Conservation (phyloP, 2,113 vertebrate species). For the Struthidea cinerea region DNA sequence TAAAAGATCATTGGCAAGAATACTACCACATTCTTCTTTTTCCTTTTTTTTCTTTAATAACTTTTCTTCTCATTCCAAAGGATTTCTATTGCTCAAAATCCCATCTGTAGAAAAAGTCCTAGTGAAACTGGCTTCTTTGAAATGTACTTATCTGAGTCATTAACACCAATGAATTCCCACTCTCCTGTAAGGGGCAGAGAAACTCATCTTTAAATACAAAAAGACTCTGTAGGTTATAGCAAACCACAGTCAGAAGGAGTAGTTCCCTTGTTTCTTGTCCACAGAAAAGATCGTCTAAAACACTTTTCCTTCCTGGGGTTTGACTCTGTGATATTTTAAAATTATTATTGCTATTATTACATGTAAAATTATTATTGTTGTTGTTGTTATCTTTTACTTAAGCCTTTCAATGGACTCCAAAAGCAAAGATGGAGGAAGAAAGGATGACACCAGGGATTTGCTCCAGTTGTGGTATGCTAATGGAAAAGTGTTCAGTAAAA, state of each 20-base stretch:
- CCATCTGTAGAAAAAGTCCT: background rate
- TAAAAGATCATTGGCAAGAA: background rate
- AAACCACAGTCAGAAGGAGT: background rate
- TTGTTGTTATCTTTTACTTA: background rate
- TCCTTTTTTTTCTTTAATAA: background rate
- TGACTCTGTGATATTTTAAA: background rate
- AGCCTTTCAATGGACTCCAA: background rate
- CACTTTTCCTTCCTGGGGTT: background rate
- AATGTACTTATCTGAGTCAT: background rate
- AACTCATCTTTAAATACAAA: background rate
- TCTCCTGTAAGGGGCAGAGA: background rate
- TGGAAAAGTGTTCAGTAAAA: background rate
- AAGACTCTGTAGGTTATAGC: background rate
- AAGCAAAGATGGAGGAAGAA: background rate
- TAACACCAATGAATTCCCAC: background rate
- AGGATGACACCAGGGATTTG: background rate
- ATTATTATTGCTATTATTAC: background rate
- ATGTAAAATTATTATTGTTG: background rate
- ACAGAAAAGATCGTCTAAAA: background rate
- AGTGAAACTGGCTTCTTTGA: background rate
- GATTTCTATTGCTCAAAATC: background rate
- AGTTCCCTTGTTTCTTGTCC: background rate
- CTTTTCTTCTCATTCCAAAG: background rate
- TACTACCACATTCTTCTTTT: background rate
- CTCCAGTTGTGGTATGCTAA: background rate